These are phyloP conservation scores for Lordiphosa stackelbergi DNA, from an alignment of 1,140 invertebrate species.

Conservation along the genomic window DNA sequence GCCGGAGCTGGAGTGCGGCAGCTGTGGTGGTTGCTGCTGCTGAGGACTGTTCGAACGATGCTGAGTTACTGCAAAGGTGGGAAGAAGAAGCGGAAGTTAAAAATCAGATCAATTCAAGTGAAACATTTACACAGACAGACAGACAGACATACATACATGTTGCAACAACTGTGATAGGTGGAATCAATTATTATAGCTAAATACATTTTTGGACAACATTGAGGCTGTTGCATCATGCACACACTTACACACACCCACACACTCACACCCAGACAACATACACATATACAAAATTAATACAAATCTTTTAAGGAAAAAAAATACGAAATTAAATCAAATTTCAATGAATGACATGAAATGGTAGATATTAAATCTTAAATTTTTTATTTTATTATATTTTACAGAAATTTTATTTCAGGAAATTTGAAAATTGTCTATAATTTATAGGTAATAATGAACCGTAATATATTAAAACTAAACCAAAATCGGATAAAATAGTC, in stretches of 20 bases:
- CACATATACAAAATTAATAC: conserved; percentile 15
- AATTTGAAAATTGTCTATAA: no score
- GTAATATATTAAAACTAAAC: no score
- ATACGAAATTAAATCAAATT: conserved; percentile 7
- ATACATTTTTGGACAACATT: conserved; percentile 32
- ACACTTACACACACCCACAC: conserved; percentile 25
- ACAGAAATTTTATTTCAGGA: no score
- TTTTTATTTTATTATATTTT: no score
- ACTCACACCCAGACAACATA: neutral
- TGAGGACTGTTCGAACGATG: conserved; percentile 77
- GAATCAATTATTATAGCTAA: conserved; percentile 12
- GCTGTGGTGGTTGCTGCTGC: conserved; percentile 49
- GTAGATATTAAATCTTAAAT: no score
- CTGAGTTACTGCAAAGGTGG: conserved; percentile 73
- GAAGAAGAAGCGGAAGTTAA: conserved; percentile 11
- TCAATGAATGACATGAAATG: conserved; percentile 2
- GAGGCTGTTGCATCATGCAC: conserved; percentile 54
- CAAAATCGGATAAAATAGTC: no score
- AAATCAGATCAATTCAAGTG: conserved; percentile 21
- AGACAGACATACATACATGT: conserved; percentile 30
- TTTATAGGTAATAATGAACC: no score
- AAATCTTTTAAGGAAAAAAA: conserved; percentile 11
- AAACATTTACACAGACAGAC: conserved; percentile 17
- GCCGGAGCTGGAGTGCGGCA: conserved; percentile 73
- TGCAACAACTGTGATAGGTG: conserved; percentile 41